Evolutionary conservation across 2,113 vertebrate genomes (phyloP).

Genomic region (Tragelaphus imberbis): DNA sequence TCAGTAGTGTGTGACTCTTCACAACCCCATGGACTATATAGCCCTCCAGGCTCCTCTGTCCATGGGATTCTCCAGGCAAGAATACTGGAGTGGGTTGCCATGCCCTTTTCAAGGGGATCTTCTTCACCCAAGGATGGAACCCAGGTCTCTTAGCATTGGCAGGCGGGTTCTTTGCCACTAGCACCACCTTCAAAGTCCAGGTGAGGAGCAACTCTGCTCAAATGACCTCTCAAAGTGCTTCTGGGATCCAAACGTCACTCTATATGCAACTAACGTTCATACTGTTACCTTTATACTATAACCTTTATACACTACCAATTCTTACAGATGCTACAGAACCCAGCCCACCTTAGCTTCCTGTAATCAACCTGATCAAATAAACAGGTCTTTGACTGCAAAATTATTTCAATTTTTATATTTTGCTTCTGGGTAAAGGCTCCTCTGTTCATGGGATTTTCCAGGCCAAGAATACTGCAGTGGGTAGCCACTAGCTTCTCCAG

Average conservation of each 20-base stretch:
- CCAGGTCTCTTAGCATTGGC: neutral
- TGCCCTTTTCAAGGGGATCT: neutral
- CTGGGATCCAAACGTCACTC: neutral
- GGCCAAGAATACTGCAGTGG: neutral
- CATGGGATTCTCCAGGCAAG: too few relatives aligned
- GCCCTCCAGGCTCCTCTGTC: too few relatives aligned
- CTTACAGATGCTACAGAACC: neutral
- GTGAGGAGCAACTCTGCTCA: neutral
- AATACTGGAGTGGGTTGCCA: too few relatives aligned
- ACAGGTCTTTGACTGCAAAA: neutral
- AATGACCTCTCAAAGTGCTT: neutral
- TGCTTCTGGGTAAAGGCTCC: neutral
- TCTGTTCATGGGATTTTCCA: neutral
- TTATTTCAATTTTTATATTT: neutral
- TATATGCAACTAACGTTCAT: neutral
- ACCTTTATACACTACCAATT: neutral
- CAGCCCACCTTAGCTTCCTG: neutral
- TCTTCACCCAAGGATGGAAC: neutral
- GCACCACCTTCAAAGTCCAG: neutral
- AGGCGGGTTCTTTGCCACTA: neutral
- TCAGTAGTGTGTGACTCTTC: too few relatives aligned
- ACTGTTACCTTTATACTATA: neutral
- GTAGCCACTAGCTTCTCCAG: neutral
- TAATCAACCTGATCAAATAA: neutral
- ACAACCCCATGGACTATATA: too few relatives aligned